These are phyloP conservation scores for Plectropomus leopardus DNA, from an alignment of 2,113 vertebrate genomes.

Conservation along the genomic window DNA sequence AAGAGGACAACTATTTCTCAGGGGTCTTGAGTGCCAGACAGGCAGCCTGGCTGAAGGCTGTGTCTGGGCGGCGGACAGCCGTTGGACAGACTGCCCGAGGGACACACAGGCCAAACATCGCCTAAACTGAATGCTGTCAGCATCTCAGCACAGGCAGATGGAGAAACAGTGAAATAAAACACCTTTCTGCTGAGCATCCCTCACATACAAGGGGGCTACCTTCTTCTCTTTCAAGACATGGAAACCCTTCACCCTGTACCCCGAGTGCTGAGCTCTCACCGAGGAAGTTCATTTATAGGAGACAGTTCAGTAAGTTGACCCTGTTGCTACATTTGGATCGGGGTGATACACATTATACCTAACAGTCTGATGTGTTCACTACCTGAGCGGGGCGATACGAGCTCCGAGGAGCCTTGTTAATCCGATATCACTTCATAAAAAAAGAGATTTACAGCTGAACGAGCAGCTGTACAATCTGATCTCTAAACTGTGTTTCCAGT, in stretches of 20 bases:
- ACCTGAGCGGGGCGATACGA: conserved; percentile 61
- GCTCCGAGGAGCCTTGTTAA: conserved; percentile 49
- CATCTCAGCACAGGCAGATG: conserved; percentile 86
- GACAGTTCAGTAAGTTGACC: conserved; percentile 64
- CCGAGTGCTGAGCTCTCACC: conserved; percentile 8
- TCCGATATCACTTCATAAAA: conserved; percentile 61
- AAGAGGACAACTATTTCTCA: conserved; percentile 61
- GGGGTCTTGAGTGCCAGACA: conserved; percentile 53
- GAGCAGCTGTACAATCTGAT: conserved; percentile 59
- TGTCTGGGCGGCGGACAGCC: conserved; percentile 43
- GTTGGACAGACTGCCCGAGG: conserved; percentile 69
- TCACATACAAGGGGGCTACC: conserved; percentile 70
- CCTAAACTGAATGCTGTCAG: conserved; percentile 81
- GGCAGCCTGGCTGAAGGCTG: conserved; percentile 36
- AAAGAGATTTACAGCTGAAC: conserved; percentile 55
- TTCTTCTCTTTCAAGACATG: conserved; percentile 66
- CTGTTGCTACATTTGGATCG: conserved; percentile 70
- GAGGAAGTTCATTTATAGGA: conserved; percentile 63
- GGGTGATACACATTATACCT: conserved; percentile 37
- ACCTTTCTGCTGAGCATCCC: conserved; percentile 71
- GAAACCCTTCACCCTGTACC: conserved; percentile 50
- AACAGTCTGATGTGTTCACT: conserved; percentile 46
- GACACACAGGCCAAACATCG: conserved; percentile 79
- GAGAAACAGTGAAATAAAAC: conserved; percentile 88
- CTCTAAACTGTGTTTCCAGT: conserved; percentile 40